Evolutionary conservation across 2,888 invertebrate species (phyloP).

Genomic region (Andrena fulva): DNA sequence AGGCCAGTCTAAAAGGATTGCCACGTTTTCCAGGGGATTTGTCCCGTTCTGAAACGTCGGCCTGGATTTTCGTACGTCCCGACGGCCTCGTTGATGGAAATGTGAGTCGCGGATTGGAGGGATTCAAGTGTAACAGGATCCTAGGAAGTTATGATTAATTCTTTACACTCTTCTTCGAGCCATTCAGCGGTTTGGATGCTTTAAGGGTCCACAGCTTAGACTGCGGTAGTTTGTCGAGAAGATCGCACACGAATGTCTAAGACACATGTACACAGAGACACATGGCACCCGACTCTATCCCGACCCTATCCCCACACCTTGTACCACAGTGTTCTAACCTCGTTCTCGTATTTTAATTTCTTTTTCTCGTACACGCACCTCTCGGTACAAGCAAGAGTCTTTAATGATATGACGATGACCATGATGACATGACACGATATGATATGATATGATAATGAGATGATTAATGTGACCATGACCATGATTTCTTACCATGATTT

Average conservation of each 20-base stretch:
- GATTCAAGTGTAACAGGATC: background rate
- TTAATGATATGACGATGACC: constrained; percentile 77
- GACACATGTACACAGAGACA: background rate
- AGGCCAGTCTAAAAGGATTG: background rate
- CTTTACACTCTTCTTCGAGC: background rate
- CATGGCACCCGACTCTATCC: constrained; percentile 1
- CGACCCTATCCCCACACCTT: background rate
- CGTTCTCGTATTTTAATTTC: constrained; percentile 37
- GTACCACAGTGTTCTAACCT: constrained; percentile 18
- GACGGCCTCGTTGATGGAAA: background rate
- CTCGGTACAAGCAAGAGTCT: constrained; percentile 70
- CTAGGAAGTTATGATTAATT: background rate
- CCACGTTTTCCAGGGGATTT: background rate
- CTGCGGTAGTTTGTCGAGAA: no score
- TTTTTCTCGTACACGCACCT: constrained; percentile 71
- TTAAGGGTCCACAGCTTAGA: background rate
- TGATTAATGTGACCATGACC: constrained; percentile 82
- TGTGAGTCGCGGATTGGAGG: background rate
- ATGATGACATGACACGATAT: constrained; percentile 79
- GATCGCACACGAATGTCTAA: background rate
- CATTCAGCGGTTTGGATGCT: no score
- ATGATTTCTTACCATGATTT: constrained; percentile 82
- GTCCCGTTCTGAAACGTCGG: background rate
- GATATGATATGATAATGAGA: constrained; percentile 81
- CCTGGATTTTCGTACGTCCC: background rate